Base-by-base conservation (phyloP, 2,113 vertebrate genomes). In the Leptobrachium leishanense region DNA sequence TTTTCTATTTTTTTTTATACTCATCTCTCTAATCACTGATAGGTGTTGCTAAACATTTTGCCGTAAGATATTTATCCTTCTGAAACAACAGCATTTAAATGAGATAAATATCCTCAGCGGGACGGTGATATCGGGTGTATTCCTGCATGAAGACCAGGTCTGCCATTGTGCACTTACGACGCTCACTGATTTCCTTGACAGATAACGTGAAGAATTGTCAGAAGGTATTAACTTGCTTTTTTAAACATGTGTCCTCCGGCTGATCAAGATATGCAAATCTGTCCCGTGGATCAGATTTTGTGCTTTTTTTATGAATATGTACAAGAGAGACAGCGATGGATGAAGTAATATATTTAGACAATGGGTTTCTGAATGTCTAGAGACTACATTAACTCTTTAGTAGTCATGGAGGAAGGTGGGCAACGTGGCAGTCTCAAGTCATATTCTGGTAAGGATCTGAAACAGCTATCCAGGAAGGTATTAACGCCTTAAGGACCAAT, bases 211-310 rank as follows among this genome's bases (percentile, higher is more conserved):
- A 76, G 54, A 68, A 57, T 76, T 76, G 75, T 76, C 75, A 76
- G 43, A 76, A 76, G 50, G 53, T 76, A 76, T 76, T 76, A 76
- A 55, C 65, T 50, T 68, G 54, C 75, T 57, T 68, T 59, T 76
- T 68, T 76, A 76, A 76, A 68, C 75, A 76, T 68, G 40, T 68
- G 75, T 76, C 65, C 75, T 76, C 67, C 75, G 75, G 65, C 75
- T 76, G 65, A 76, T 76, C 64, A 76, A 31, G 46, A 67, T 68
- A 76, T 76, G 75, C 65, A 68, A 68, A 76, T 68, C 54, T 8
- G 53, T 76, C 53, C 74, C 66, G 59, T 43, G 50, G 63, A 67
- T 76, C 74, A 12, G 31, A 76, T 67, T 76, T 76, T 66, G 74
- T 64, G 46, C 74, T 76, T 12, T 76, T 76, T 76, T 67, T 68